Conservation (phyloP, 2,113 vertebrate species). For the Rhabdornis inornatus region DNA sequence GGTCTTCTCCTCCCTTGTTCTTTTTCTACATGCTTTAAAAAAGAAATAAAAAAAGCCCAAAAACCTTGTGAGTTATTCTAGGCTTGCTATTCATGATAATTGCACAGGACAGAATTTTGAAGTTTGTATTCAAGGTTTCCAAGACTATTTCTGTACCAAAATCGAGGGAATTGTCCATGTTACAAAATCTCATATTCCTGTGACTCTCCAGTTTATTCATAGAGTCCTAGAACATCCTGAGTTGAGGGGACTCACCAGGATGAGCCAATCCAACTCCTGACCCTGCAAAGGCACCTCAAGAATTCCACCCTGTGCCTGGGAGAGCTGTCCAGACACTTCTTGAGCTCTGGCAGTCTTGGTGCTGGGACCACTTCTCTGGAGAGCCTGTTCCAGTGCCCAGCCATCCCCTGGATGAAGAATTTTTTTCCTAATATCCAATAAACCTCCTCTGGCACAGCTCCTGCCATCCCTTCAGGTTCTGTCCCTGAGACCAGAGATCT, state of each 20-base stretch:
- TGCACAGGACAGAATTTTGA: accelerated
- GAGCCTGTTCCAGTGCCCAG: neutral
- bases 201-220: neutral
- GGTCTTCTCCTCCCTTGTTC: neutral
- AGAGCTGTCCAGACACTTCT: neutral
- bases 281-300: neutral
- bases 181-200: neutral
- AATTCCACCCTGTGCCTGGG: neutral
- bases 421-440: neutral
- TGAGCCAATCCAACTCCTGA: neutral
- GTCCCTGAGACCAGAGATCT: neutral
- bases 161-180: neutral
- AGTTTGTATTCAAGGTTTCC: neutral
- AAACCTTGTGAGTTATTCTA: neutral
- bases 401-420: neutral
- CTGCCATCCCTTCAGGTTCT: neutral
- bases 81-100: neutral
- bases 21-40: neutral
- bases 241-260: neutral
- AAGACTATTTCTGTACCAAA: neutral
- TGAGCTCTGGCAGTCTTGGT: neutral
- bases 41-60: neutral
- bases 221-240: neutral
- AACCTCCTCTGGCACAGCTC: neutral
- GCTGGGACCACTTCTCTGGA: neutral